These are phyloP conservation scores for Epizoanthus rinbou DNA, from an alignment of 92 coral and sea anemone species.

Conservation along the genomic window DNA sequence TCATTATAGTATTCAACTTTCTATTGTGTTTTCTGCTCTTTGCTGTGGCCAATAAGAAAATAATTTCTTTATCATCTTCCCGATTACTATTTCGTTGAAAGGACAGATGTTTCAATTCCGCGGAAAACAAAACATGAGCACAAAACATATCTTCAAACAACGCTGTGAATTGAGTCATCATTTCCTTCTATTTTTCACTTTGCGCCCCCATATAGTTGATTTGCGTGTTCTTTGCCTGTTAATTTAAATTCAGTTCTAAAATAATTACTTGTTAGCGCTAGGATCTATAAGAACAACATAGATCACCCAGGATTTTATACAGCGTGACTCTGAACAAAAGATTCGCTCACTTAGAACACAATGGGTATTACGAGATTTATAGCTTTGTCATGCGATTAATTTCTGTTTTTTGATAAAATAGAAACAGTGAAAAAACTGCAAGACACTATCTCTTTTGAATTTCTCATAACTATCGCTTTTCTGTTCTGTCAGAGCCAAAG, in stretches of 20 bases:
- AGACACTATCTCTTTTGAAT: no score
- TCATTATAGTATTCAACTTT: neutral
- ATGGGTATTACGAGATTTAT: neutral
- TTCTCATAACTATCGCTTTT: no score
- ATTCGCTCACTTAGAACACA: conserved; percentile 25
- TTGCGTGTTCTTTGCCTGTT: conserved; percentile 16
- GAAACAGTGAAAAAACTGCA: neutral
- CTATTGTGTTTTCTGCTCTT: conserved; percentile 26
- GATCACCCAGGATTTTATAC: neutral
- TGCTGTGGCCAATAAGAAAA: conserved; percentile 1
- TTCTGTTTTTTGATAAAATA: neutral
- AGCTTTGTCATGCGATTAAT: neutral
- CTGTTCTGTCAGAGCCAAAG: neutral
- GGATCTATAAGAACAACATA: neutral
- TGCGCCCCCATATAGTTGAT: neutral
- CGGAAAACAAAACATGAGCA: neutral
- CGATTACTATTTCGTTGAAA: conserved; percentile 8
- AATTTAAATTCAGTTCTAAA: neutral
- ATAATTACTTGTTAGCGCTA: neutral
- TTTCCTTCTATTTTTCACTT: neutral
- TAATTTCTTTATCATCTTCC: neutral
- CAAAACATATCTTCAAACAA: conserved; percentile 9
- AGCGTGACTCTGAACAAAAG: conserved; percentile 28
- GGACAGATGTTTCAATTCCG: conserved; percentile 31
- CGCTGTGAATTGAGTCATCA: conserved; percentile 5